phyloP scores from a whole-genome alignment of 1,140 invertebrate genomes.

The Psix sp. region DNA sequence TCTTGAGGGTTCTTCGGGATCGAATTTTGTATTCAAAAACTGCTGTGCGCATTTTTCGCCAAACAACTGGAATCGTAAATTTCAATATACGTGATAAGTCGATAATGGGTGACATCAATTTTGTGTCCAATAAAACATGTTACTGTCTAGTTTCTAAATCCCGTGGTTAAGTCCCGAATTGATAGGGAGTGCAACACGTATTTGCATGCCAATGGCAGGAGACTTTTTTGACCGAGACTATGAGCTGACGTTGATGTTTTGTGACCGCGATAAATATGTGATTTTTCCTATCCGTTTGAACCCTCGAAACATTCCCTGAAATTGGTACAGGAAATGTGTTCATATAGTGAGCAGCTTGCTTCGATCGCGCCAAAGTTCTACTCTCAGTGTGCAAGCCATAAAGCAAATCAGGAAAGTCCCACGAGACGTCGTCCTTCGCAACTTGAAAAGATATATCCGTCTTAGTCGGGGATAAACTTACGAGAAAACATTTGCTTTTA shows the following conservation, averaged over 20 bases:
- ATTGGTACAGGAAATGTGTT: conserved; percentile 30
- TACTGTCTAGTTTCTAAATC: conserved; percentile 11
- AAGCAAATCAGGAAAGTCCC: conserved; percentile 55
- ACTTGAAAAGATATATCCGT: conserved; percentile 45
- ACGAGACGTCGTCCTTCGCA: conserved; percentile 24
- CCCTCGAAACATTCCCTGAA: conserved; percentile 4
- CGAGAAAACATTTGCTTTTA: conserved; percentile 51
- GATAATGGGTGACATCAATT: conserved; percentile 26
- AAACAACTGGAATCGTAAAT: background rate
- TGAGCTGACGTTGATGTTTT: conserved; percentile 20
- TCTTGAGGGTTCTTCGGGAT: background rate
- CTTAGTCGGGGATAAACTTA: conserved; percentile 53
- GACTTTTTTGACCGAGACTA: conserved; percentile 13
- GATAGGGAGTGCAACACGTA: conserved; percentile 12
- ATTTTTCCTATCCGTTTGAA: conserved; percentile 20
- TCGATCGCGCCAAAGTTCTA: conserved; percentile 33
- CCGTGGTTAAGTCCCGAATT: conserved; percentile 1
- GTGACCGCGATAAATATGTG: conserved; percentile 14
- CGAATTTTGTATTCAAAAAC: background rate
- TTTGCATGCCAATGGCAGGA: conserved; percentile 2
- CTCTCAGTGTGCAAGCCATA: conserved; percentile 30
- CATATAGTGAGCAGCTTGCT: conserved; percentile 2
- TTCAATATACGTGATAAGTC: conserved; percentile 5
- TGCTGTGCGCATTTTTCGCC: background rate
- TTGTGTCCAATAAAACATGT: conserved; percentile 14